Conservation (phyloP, 2,888 invertebrate species). For the Dinocampus coccinellae region DNA sequence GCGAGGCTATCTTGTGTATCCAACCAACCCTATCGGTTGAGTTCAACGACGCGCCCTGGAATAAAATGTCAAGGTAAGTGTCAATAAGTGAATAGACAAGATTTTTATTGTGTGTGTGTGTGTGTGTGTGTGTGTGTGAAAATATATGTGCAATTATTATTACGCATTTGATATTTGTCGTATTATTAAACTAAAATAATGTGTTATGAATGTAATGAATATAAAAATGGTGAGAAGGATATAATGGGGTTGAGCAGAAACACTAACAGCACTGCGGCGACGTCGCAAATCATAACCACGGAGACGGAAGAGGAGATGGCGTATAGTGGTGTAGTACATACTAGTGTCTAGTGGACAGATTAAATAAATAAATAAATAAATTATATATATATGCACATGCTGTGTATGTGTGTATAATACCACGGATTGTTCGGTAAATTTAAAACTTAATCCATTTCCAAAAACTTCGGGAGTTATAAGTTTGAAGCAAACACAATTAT, state of each 20-base stretch:
- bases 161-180: neutral
- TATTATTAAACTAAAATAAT: too few relatives aligned
- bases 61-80: conserved; percentile 63
- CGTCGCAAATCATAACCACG: neutral
- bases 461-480: too few relatives aligned
- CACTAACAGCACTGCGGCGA: conserved; percentile 15
- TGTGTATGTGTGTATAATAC: neutral
- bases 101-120: conserved; percentile 10
- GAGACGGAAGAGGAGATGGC: neutral
- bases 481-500: too few relatives aligned
- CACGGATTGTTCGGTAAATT: too few relatives aligned
- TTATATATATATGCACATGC: neutral
- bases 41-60: conserved; percentile 48
- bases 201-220: neutral
- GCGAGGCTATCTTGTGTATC: conserved; percentile 8
- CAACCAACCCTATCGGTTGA: conserved; percentile 33
- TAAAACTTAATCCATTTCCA: too few relatives aligned
- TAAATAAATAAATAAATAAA: too few relatives aligned
- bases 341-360: conserved; percentile 8
- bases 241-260: conserved; percentile 34
- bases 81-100: conserved; percentile 16
- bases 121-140: conserved; percentile 18
- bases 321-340: conserved; percentile 1
- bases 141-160: conserved; percentile 21
- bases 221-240: conserved; percentile 15